Conservation (phyloP, 30 jellyfish, hydroid and myxozoan genomes). For the Cassiopea xamachana region DNA sequence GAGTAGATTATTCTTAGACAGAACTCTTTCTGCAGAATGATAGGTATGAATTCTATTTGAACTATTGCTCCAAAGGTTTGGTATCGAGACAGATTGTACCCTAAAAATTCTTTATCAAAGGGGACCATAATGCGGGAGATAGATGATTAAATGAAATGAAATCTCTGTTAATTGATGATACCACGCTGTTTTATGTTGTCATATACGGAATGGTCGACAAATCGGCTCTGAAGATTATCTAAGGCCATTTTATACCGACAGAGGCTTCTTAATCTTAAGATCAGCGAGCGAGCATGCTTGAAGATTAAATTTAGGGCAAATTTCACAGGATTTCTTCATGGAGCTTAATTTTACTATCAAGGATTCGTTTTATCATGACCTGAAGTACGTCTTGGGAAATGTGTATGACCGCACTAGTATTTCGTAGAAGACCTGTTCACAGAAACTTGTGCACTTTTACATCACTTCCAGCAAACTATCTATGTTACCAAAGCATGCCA, state of each 20-base stretch:
- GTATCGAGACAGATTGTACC: too few relatives aligned
- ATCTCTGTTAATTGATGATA: too few relatives aligned
- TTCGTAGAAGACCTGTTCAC: not conserved
- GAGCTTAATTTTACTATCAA: not conserved
- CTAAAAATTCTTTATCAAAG: too few relatives aligned
- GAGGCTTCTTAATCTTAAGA: slow-evolving; percentile 17
- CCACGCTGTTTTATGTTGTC: slow-evolving; percentile 44
- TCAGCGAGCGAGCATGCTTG: not conserved
- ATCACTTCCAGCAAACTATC: too few relatives aligned
- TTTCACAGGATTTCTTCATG: not conserved
- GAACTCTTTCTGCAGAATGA: too few relatives aligned
- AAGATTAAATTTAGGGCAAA: not conserved
- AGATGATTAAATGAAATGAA: too few relatives aligned
- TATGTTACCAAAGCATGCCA: too few relatives aligned
- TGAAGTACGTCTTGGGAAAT: not conserved
- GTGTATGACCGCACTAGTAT: not conserved
- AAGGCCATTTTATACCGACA: slow-evolving; percentile 31
- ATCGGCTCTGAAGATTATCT: slow-evolving; percentile 43
- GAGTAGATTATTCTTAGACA: too few relatives aligned
- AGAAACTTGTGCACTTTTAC: not conserved
- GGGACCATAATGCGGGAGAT: too few relatives aligned
- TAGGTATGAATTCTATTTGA: too few relatives aligned
- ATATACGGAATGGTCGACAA: slow-evolving; percentile 30
- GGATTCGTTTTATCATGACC: not conserved
- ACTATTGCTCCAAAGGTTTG: too few relatives aligned